A percentile compares a stretch with the other conserved stretches of the same genome.
These are phyloP conservation scores for Incurvaria masculella DNA, from an alignment of 2,888 invertebrate species.

Conservation along the genomic window DNA sequence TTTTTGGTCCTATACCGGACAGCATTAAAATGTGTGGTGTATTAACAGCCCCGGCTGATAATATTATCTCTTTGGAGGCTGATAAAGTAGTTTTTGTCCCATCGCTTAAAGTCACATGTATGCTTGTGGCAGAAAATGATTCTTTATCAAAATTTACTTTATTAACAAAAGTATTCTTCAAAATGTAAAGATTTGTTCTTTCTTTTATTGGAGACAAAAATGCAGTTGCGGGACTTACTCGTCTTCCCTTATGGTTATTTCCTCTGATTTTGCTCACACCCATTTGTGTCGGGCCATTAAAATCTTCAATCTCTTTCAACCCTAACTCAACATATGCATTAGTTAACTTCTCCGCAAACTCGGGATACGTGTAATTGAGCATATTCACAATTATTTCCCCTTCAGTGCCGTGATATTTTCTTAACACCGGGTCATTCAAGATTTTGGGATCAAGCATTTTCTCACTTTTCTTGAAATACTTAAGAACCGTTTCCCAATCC, in stretches of 20 bases:
- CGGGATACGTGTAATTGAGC: conserved; percentile 36
- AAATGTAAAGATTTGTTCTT: conserved; percentile 33
- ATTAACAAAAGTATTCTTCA: conserved; percentile 32
- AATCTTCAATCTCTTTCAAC: conserved; percentile 36
- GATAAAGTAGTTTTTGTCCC: conserved; percentile 26
- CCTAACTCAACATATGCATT: conserved; percentile 50
- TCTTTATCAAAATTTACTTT: conserved; percentile 26
- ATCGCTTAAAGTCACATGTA: conserved; percentile 26
- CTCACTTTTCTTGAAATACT: conserved; percentile 44
- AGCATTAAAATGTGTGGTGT: conserved; percentile 37
- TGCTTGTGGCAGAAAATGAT: conserved; percentile 27
- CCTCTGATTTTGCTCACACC: conserved; percentile 55
- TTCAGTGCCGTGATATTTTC: conserved; percentile 40
- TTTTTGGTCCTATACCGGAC: conserved; percentile 39
- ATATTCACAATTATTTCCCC: conserved; percentile 51
- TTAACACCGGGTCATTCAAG: conserved; percentile 31
- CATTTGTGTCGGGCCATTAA: conserved; percentile 46
- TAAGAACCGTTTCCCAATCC: conserved; percentile 37
- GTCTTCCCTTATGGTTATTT: conserved; percentile 42
- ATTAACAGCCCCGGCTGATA: conserved; percentile 39
- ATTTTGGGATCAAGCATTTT: conserved; percentile 38
- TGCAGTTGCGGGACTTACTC: conserved; percentile 56
- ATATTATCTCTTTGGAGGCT: conserved; percentile 34
- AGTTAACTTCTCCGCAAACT: conserved; percentile 30
- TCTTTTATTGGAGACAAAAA: conserved; percentile 33